phyloP scores from a whole-genome alignment of 2,797 vertebrate genomes.

The Lithobates pipiens region DNA sequence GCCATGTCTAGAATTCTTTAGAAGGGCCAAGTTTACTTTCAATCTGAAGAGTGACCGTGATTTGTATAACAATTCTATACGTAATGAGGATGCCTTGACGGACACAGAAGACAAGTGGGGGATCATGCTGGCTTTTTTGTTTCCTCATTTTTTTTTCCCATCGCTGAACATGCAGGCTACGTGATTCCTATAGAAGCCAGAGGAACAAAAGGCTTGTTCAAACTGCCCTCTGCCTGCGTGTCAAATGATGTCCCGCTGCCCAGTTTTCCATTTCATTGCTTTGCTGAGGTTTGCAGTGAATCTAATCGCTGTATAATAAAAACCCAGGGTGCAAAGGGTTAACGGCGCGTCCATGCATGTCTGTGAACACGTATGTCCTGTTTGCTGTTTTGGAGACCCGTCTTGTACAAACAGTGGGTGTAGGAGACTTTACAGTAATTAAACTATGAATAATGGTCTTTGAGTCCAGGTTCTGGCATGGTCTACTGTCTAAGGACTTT shows the following conservation, averaged over 20 bases:
- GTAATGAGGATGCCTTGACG: neutral
- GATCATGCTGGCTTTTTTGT: neutral
- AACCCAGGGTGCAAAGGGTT: neutral
- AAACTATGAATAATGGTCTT: neutral
- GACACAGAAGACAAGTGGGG: neutral
- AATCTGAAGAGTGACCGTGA: neutral
- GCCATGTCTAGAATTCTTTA: neutral
- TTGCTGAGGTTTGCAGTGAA: neutral
- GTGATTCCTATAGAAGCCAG: constrained; percentile 19
- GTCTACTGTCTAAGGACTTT: neutral
- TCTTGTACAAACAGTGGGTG: neutral
- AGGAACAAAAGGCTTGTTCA: constrained; percentile 37
- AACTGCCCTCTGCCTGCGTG: neutral
- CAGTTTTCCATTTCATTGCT: neutral
- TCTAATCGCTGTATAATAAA: neutral
- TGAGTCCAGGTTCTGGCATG: neutral
- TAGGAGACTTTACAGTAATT: neutral
- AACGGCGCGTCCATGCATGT: neutral
- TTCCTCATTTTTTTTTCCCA: neutral
- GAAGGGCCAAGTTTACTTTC: too few species aligned
- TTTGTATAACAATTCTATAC: neutral
- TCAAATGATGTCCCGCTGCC: neutral
- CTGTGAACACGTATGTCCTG: neutral
- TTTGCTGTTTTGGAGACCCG: neutral
- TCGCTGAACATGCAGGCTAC: neutral